phyloP scores from a whole-genome alignment of 1,140 invertebrate genomes.

The Pseudomyrmex concolor region DNA sequence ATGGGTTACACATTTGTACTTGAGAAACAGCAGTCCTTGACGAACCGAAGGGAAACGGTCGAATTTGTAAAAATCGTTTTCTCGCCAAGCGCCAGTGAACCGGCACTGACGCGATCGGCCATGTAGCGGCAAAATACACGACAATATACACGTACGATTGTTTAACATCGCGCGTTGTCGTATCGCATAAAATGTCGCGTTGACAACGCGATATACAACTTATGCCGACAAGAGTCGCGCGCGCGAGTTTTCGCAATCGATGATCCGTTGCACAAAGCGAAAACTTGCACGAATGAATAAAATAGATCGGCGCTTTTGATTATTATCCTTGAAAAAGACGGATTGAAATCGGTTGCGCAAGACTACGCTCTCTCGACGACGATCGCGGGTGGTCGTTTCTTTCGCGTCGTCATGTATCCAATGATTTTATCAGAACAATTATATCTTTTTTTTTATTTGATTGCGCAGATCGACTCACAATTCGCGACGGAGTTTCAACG shows the following conservation, averaged over 20 bases:
- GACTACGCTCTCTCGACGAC: neutral
- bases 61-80: conserved; percentile 52
- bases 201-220: neutral
- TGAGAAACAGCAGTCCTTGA: conserved; percentile 62
- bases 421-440: conserved; percentile 38
- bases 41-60: conserved; percentile 50
- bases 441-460: neutral
- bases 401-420: conserved; percentile 4
- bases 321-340: conserved; percentile 47
- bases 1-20: neutral
- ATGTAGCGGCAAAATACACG: neutral
- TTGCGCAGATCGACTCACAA: neutral
- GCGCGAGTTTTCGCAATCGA: conserved; percentile 7
- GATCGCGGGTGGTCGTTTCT: conserved; percentile 37
- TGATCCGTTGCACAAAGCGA: neutral
- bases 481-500: neutral
- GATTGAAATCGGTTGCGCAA: conserved; percentile 45
- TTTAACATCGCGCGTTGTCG: conserved; percentile 12
- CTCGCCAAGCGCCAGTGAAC: conserved; percentile 67
- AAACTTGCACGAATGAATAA: neutral
- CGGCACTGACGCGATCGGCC: conserved; percentile 58
- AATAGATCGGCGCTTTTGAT: conserved; percentile 20
- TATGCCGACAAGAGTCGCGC: conserved; percentile 1
- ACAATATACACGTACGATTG: conserved; percentile 29
- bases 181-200: conserved; percentile 30